Conservation (phyloP, 2,113 vertebrate species). For the Kryptolebias marmoratus region DNA sequence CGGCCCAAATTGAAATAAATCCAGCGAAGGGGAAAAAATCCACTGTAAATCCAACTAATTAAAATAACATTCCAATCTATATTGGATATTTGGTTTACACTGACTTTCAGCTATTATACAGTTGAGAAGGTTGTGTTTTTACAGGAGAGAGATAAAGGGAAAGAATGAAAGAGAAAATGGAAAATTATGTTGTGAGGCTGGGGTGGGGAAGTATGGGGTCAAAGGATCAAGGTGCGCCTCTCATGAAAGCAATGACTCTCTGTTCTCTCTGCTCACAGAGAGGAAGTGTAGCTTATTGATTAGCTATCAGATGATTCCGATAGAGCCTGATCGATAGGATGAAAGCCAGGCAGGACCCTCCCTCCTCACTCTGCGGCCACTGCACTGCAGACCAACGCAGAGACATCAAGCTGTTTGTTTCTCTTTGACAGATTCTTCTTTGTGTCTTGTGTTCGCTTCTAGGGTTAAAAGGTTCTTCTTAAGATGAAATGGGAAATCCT, state of each 20-base stretch:
- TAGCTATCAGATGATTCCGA: conserved; percentile 86
- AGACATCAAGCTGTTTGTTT: conserved; percentile 46
- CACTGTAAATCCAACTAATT: conserved; percentile 66
- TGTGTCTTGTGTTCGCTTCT: conserved; percentile 20
- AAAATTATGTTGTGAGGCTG: conserved; percentile 6
- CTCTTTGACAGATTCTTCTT: conserved; percentile 36
- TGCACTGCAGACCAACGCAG: conserved; percentile 47
- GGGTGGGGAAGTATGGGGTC: conserved; percentile 42
- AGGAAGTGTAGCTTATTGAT: conserved; percentile 82
- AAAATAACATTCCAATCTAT: conserved; percentile 59
- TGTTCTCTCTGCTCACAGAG: conserved; percentile 61
- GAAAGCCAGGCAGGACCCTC: conserved; percentile 74
- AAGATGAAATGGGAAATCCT: conserved; percentile 4
- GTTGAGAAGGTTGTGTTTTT: conserved; percentile 30
- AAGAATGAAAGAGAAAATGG: conserved; percentile 18
- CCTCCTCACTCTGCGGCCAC: conserved; percentile 57
- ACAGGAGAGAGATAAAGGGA: conserved; percentile 37
- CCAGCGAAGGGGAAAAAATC: conserved; percentile 59
- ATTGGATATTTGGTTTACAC: conserved; percentile 57
- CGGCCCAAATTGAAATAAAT: conserved; percentile 72
- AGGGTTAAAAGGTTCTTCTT: conserved; percentile 18
- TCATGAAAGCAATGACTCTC: conserved; percentile 64
- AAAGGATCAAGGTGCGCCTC: conserved; percentile 76
- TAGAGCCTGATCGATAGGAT: conserved; percentile 78
- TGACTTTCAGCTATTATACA: conserved; percentile 31